Evolutionary conservation across 2,797 vertebrate species (phyloP).

Genomic region (Dicrostonyx torquatus): DNA sequence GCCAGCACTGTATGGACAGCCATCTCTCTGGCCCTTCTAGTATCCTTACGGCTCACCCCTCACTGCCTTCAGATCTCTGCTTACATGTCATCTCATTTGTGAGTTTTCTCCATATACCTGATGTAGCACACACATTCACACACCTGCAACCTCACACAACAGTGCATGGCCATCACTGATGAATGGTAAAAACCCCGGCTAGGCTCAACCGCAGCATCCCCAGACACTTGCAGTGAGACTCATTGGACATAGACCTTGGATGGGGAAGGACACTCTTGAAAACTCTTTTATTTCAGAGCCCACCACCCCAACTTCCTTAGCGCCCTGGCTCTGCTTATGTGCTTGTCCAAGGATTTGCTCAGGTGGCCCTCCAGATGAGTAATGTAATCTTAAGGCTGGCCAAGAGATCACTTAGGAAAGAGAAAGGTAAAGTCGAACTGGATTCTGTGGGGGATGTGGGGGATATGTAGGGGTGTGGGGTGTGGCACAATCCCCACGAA

Average conservation of each 20-base stretch:
- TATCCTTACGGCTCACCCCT: background rate
- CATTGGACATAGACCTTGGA: background rate
- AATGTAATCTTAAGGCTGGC: background rate
- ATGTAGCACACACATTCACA: background rate
- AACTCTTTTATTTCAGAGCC: background rate
- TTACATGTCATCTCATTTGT: background rate
- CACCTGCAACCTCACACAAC: accelerated
- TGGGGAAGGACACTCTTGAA: background rate
- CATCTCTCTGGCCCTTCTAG: background rate
- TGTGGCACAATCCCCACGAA: background rate
- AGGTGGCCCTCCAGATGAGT: background rate
- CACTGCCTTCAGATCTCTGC: background rate
- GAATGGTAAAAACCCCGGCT: no score
- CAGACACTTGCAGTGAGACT: background rate
- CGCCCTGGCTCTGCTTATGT: accelerated
- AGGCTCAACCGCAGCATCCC: background rate
- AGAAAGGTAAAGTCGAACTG: background rate
- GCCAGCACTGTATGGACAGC: background rate
- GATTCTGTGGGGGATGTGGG: no score
- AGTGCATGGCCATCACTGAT: background rate
- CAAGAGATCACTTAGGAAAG: background rate
- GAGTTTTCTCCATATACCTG: background rate
- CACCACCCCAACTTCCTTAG: background rate
- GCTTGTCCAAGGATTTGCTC: background rate
- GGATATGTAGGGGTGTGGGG: no score